phyloP scores from a whole-genome alignment of 2,113 vertebrate genomes.

The Tautogolabrus adspersus region DNA sequence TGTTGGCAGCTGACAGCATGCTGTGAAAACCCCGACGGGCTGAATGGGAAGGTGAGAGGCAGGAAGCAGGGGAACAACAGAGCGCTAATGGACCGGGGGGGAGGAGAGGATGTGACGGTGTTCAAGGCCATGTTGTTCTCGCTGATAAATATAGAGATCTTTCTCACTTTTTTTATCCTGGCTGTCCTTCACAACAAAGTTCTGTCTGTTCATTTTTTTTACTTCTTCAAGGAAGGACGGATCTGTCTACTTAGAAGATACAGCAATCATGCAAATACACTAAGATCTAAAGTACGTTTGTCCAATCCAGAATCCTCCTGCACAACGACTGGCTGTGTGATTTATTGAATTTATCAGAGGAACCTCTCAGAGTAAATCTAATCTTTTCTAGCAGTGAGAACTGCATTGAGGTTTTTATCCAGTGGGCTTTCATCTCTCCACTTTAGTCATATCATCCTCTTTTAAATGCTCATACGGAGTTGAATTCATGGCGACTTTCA shows the following conservation, averaged over 20 bases:
- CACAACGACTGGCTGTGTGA: neutral
- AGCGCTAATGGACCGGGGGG: slow-evolving; percentile 7
- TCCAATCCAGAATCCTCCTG: neutral
- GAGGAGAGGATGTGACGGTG: neutral
- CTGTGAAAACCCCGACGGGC: slow-evolving; percentile 47
- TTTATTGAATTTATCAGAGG: neutral
- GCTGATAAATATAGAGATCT: slow-evolving; percentile 36
- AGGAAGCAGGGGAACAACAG: slow-evolving; percentile 27
- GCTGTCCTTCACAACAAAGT: neutral
- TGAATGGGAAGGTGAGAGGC: slow-evolving; percentile 44
- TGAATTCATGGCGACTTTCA: neutral
- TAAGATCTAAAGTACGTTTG: neutral
- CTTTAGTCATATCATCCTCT: neutral
- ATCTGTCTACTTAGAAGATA: neutral
- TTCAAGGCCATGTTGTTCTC: slow-evolving; percentile 21
- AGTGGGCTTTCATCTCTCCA: neutral
- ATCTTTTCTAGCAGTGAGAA: slow-evolving; percentile 17
- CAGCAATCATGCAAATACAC: neutral
- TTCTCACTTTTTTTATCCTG: neutral
- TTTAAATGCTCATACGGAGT: neutral
- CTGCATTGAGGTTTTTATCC: neutral
- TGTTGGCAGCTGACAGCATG: slow-evolving; percentile 27
- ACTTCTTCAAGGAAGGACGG: neutral
- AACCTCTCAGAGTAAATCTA: slow-evolving; percentile 7
- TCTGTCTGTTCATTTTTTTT: neutral